Evolutionary conservation across 1,140 invertebrate species (phyloP).

Genomic region (Panulirus ornatus): DNA sequence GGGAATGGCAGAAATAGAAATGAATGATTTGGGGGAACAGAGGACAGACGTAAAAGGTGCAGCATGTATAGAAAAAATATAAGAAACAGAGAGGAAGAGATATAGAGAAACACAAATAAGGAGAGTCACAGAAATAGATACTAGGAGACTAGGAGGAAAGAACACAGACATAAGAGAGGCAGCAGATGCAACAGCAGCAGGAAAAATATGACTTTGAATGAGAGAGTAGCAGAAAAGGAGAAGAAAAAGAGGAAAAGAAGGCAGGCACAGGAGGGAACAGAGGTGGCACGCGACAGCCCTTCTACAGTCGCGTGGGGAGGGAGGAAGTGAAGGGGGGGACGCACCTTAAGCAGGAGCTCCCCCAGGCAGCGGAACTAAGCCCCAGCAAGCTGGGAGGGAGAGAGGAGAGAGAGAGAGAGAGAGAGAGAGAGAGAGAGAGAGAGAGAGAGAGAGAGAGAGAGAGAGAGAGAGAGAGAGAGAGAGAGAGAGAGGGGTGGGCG

Average conservation of each 20-base stretch:
- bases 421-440: slow-evolving; percentile 11
- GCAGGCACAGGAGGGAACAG: not conserved
- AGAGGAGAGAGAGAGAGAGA: not conserved
- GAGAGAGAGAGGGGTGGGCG: no score
- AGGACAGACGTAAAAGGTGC: not conserved
- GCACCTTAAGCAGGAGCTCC: no score
- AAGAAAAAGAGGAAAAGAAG: not conserved
- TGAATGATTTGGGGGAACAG: not conserved
- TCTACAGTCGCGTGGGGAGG: not conserved
- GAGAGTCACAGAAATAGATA: not conserved
- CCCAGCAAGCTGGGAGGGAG: not conserved
- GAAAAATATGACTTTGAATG: not conserved
- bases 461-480: slow-evolving; percentile 7
- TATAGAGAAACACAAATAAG: not conserved
- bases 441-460: slow-evolving; percentile 7
- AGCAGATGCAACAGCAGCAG: not conserved
- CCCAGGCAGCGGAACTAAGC: no score
- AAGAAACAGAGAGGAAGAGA: not conserved
- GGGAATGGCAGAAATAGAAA: not conserved
- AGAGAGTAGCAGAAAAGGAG: not conserved
- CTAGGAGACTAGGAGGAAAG: not conserved
- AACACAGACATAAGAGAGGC: not conserved
- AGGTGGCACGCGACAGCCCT: not conserved
- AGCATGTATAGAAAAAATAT: not conserved
- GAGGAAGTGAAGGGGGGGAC: not conserved